Base-by-base conservation (phyloP, 2,113 vertebrate species). In the Penelope pileata region DNA sequence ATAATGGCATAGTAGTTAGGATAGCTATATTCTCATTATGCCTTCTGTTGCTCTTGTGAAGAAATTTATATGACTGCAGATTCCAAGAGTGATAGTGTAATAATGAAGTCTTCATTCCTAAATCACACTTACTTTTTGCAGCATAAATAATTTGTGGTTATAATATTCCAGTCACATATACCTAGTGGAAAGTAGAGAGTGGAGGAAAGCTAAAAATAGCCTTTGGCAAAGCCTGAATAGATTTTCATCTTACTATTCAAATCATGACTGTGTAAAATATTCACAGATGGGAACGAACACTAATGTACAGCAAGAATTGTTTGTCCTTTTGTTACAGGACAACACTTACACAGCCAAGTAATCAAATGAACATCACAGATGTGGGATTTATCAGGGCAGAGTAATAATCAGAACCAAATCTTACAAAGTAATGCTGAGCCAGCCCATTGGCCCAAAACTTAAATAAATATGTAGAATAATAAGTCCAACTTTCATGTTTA, bases 221-320 rank as follows among this genome's bases (percentile, higher is more conserved):
- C 24, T 64, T 76, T 86, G 64, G 45, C 56, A 78, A 83, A 72
- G 38, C 47, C 53, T 87, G 53, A 63, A 29, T 3, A 4, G 36
- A 38, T 86, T 90, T 89, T 7, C 63, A 30, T 62, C 38, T 94
- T 81, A 51, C 43, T 90, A 47, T 88, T 97, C n/a, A 93, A 79
- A 85, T 43, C 56, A 53, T 56, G 53, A 42, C 17, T 36, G 19
- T 43, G 53, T 85, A 69, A 94, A 86, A 64, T 76, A 66, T 29
- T 81, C 56, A 50, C 68, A 67, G 62, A 90, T 81, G 76, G 69
- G 47, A 77, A 82, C 56, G 32, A 92, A 53, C 43, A 82, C 8
- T 77, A 83, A 82, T n/a, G 40, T 3, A 24, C 36, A 73, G 38
- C 34, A 73, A 82, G 27, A 78, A 81, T 54, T 81, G 15, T 73